phyloP scores from a whole-genome alignment of 1,140 invertebrate genomes.

The Pygmarrhopalites habei region DNA sequence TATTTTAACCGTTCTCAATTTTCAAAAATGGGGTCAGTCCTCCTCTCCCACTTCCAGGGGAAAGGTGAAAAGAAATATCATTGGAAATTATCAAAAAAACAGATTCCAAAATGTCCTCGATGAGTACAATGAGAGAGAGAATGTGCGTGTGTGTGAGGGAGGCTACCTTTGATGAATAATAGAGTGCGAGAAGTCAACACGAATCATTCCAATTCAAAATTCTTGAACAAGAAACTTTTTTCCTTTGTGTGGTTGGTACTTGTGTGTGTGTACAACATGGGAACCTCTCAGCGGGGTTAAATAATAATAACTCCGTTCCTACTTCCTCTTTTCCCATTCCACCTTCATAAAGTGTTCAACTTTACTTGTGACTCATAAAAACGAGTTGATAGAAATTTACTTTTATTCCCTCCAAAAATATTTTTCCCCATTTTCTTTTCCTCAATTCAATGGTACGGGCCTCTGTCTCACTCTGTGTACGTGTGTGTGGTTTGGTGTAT shows the following conservation, averaged over 20 bases:
- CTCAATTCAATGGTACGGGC: no score
- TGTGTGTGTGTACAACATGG: not conserved
- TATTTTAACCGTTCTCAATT: not conserved
- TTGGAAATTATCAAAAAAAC: no score
- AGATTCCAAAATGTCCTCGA: not conserved
- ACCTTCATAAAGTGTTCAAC: no score
- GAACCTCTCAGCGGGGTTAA: slow-evolving; percentile 5
- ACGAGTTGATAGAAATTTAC: no score
- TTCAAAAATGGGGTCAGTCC: not conserved
- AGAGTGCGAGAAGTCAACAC: not conserved
- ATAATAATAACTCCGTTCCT: no score
- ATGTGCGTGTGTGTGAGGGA: not conserved
- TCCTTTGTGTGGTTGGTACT: no score
- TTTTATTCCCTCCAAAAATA: no score
- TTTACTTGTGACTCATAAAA: no score
- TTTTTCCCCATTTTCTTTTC: no score
- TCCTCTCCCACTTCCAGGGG: not conserved
- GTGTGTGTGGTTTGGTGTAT: no score
- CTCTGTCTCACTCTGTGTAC: no score
- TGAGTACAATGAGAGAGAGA: not conserved
- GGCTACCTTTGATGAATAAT: slow-evolving; percentile 6
- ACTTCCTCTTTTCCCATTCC: no score
- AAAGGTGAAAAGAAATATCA: not conserved
- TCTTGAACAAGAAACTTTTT: not conserved
- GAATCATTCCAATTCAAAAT: not conserved